These are phyloP conservation scores for Macrophya annulata DNA, from an alignment of 2,888 invertebrate genomes.

Conservation along the genomic window DNA sequence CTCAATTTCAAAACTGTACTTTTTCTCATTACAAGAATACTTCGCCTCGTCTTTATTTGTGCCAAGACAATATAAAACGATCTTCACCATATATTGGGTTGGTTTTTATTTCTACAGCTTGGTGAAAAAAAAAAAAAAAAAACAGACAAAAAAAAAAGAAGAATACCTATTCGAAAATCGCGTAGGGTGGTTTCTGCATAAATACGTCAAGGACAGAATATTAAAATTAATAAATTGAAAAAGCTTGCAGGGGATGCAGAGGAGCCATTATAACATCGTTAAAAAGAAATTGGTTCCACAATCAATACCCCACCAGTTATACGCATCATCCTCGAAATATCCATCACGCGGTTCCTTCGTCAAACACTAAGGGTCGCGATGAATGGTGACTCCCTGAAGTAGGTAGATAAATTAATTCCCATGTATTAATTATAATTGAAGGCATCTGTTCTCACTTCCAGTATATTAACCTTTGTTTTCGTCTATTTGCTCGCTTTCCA, in stretches of 20 bases:
- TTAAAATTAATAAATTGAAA: constrained; percentile 19
- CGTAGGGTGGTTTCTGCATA: not conserved
- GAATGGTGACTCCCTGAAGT: not conserved
- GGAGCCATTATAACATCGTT: constrained; percentile 69
- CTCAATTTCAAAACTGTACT: no score
- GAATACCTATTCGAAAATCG: not conserved
- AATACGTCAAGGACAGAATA: not conserved
- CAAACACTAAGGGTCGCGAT: not conserved
- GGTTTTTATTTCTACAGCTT: no score
- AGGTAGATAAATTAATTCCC: constrained; percentile 32
- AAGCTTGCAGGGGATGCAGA: not conserved
- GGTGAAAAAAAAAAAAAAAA: not conserved
- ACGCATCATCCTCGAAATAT: constrained; percentile 15
- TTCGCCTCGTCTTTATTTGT: no score
- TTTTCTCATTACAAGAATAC: no score
- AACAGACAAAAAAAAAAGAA: not conserved
- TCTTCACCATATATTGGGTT: no score
- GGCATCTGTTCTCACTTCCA: not conserved
- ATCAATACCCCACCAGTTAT: constrained; percentile 64
- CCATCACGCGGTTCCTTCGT: constrained; percentile 15
- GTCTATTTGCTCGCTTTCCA: not conserved
- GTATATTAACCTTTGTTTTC: not conserved
- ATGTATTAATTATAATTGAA: not conserved
- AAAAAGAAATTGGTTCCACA: constrained; percentile 70
- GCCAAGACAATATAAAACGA: no score